phyloP scores from a whole-genome alignment of 1,140 invertebrate genomes.

The Anthonomus grandis region DNA sequence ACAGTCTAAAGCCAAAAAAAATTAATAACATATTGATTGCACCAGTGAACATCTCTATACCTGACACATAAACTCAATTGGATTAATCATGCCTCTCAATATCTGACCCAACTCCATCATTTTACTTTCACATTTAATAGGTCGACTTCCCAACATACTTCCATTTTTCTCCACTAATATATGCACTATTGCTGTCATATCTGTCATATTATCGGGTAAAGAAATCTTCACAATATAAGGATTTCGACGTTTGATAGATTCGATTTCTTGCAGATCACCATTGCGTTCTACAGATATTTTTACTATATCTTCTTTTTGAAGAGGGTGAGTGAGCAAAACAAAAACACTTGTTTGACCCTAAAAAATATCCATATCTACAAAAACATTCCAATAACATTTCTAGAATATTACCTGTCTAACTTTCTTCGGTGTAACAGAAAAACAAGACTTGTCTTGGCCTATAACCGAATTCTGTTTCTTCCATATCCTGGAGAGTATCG shows the following conservation, averaged over 20 bases:
- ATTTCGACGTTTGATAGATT: conserved; percentile 71
- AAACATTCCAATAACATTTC: no score
- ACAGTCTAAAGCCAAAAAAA: conserved; percentile 74
- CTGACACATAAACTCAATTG: conserved; percentile 83
- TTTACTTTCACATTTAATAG: conserved; percentile 82
- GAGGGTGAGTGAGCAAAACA: conserved; percentile 70
- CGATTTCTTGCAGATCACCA: conserved; percentile 71
- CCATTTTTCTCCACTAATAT: conserved; percentile 77
- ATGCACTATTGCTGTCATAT: conserved; percentile 77
- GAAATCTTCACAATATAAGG: conserved; percentile 78
- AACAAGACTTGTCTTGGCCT: conserved; percentile 60
- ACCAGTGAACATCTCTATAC: conserved; percentile 48
- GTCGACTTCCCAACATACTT: conserved; percentile 67
- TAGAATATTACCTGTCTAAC: conserved; percentile 70
- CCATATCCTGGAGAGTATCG: conserved; percentile 64
- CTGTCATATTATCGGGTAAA: conserved; percentile 72
- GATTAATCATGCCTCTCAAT: conserved; percentile 71
- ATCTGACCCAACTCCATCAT: conserved; percentile 78
- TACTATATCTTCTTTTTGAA: conserved; percentile 68
- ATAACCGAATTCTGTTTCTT: conserved; percentile 56
- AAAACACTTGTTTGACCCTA: conserved; percentile 81
- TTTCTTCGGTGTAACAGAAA: conserved; percentile 76
- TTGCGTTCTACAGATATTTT: conserved; percentile 74
- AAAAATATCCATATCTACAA: conserved; percentile 4
- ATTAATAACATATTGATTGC: conserved; percentile 24